A percentile compares a stretch with the other conserved stretches of the same genome.
Evolutionary conservation across 1,140 invertebrate genomes (phyloP).

Genomic region (Monomorium pharaonis): DNA sequence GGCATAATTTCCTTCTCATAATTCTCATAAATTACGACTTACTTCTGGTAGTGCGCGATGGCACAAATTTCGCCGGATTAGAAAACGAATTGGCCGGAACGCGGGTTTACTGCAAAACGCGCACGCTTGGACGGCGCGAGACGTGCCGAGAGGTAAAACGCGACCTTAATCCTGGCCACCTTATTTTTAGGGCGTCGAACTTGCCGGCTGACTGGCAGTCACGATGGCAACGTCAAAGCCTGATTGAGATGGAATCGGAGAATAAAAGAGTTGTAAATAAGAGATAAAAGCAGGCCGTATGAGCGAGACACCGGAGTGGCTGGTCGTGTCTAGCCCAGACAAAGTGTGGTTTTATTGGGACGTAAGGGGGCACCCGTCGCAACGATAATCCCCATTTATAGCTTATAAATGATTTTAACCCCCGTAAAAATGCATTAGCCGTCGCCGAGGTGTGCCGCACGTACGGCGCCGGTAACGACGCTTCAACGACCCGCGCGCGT

Average conservation of each 20-base stretch:
- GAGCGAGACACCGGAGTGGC: conserved; percentile 76
- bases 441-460: conserved; percentile 74
- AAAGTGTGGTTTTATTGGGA: conserved; percentile 84
- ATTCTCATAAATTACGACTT: not conserved
- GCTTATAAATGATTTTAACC: conserved; percentile 86
- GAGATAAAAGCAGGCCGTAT: conserved; percentile 82
- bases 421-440: conserved; percentile 83
- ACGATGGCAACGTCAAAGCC: conserved; percentile 54
- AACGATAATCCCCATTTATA: conserved; percentile 85
- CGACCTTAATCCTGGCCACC: conserved; percentile 58
- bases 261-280: conserved; percentile 86
- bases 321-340: conserved; percentile 80
- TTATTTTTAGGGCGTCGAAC: conserved; percentile 60
- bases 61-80: not conserved
- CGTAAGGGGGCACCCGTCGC: conserved; percentile 74
- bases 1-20: not conserved
- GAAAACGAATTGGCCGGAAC: not conserved
- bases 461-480: conserved; percentile 55
- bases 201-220: not conserved
- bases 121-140: not conserved
- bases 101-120: not conserved
- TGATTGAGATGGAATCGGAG: conserved; percentile 85
- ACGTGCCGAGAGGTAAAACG: conserved; percentile 7
- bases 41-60: not conserved
- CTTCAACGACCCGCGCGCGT: conserved; percentile 23